Conservation (phyloP, 2,888 invertebrate genomes). For the Drosophila pullipes region DNA sequence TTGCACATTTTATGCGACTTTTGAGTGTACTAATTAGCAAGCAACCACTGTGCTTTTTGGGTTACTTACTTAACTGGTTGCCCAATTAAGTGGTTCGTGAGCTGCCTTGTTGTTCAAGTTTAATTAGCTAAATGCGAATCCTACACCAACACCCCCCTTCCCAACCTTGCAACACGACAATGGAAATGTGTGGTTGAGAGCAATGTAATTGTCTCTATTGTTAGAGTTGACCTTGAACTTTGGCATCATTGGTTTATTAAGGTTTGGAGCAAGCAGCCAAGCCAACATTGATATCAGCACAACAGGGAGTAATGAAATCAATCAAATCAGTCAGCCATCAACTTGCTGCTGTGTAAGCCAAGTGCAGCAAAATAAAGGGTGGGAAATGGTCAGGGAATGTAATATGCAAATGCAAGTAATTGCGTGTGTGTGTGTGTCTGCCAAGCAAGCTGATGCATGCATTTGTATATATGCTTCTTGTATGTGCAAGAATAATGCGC, state of each 20-base stretch:
- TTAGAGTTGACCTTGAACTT: conserved; percentile 38
- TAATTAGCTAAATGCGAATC: neutral
- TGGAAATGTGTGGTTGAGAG: neutral
- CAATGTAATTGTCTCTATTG: neutral
- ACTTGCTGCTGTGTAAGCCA: conserved; percentile 7
- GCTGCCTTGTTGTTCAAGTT: conserved; percentile 7
- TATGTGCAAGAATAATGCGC: conserved; percentile 56
- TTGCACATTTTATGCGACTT: neutral
- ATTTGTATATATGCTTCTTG: conserved; percentile 17
- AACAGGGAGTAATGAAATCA: conserved; percentile 53
- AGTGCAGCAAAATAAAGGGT: neutral
- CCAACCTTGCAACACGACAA: neutral
- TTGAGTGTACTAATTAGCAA: neutral
- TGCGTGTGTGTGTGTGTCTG: conserved; percentile 9
- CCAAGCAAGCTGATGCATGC: conserved; percentile 20
- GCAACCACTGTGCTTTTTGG: neutral
- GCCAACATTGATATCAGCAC: conserved; percentile 14
- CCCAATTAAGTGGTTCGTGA: conserved; percentile 4
- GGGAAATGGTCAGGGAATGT: conserved; percentile 6
- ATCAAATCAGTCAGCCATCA: conserved; percentile 53
- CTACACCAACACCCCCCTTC: neutral
- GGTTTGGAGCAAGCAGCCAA: conserved; percentile 5
- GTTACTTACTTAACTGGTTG: conserved; percentile 16
- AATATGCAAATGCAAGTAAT: conserved; percentile 50
- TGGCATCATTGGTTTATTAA: conserved; percentile 24